These are phyloP conservation scores for Lathronympha strigana DNA, from an alignment of 2,888 invertebrate species.

Conservation along the genomic window DNA sequence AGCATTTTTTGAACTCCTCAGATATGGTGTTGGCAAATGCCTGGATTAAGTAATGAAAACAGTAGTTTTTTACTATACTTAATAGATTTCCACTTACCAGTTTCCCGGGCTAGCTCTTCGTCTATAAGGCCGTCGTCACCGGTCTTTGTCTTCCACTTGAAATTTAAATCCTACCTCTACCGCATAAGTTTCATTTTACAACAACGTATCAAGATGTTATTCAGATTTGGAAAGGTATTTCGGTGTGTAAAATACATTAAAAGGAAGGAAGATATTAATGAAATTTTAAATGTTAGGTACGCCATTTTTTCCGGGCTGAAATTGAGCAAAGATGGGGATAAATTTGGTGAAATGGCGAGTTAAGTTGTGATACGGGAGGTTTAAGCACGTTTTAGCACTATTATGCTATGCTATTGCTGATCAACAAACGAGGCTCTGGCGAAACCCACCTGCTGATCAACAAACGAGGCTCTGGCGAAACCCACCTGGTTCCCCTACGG, in stretches of 20 bases:
- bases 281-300: constrained; percentile 5
- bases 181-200: constrained; percentile 3
- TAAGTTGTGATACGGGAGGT: not conserved
- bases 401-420: no score
- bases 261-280: not conserved
- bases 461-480: no score
- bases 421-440: no score
- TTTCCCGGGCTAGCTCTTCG: no score
- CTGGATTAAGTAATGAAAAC: no score
- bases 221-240: not conserved
- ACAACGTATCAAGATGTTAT: not conserved
- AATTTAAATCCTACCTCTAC: constrained; percentile 1
- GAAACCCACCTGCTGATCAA: no score
- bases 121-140: no score
- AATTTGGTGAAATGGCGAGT: not conserved
- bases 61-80: no score
- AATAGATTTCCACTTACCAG: no score
- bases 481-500: no score
- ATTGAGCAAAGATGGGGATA: not conserved
- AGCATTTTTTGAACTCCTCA: no score
- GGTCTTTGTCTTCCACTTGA: not conserved
- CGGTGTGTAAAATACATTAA: not conserved
- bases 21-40: no score
- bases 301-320: not conserved
- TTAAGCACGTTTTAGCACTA: not conserved